Evolutionary conservation across 2,797 vertebrate species (phyloP).

Genomic region (Denticeps clupeoides): DNA sequence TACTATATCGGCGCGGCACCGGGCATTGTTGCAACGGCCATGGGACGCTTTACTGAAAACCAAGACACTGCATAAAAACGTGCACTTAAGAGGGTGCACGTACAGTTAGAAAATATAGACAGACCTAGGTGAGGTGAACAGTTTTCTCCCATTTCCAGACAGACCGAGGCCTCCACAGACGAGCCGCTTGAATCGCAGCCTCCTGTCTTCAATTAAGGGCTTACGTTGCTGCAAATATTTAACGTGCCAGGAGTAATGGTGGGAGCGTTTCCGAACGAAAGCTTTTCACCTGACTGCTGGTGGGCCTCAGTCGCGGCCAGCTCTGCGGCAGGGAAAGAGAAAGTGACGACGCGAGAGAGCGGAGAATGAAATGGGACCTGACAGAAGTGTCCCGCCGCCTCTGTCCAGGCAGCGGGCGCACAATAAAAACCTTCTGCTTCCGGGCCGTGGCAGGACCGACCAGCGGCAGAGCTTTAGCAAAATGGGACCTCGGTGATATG

Average conservation of each 20-base stretch:
- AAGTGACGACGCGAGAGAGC: slow-evolving; percentile 16
- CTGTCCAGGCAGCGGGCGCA: slow-evolving; percentile 18
- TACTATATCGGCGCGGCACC: slow-evolving; percentile 10
- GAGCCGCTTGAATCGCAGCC: slow-evolving; percentile 17
- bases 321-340: too few species aligned
- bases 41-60: too few species aligned
- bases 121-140: background rate
- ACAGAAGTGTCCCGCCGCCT: too few species aligned
- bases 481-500: too few species aligned
- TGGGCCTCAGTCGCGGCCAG: background rate
- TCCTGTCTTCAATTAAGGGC: slow-evolving; percentile 26
- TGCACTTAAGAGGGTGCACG: too few species aligned
- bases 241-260: slow-evolving; percentile 21
- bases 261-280: slow-evolving; percentile 4
- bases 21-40: too few species aligned
- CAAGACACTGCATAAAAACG: too few species aligned
- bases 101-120: too few species aligned
- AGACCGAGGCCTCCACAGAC: slow-evolving; percentile 6
- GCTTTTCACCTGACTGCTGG: slow-evolving; percentile 8
- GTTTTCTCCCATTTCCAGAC: background rate
- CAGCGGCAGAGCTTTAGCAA: too few species aligned
- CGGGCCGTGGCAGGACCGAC: too few species aligned
- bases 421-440: too few species aligned
- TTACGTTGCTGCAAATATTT: slow-evolving; percentile 15
- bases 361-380: slow-evolving; percentile 18